Evolutionary conservation across 35 echinoderm and acorn worm species (phyloP).

Genomic region (Hemicentrotus pulcherrimus): DNA sequence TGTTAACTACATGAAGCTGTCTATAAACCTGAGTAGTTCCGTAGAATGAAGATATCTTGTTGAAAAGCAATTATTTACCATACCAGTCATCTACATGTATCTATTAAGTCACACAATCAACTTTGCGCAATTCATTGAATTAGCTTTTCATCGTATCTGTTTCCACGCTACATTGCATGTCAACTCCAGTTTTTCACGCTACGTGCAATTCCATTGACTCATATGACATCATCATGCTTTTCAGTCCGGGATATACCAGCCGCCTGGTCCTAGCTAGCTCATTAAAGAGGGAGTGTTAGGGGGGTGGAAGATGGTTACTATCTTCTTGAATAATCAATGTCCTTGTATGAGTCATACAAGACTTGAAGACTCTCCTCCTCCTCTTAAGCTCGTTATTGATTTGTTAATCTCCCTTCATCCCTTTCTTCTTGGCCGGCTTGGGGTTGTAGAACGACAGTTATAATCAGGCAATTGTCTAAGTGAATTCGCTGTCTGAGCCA

Average conservation of each 20-base stretch:
- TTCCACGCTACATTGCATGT: background rate
- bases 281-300: background rate
- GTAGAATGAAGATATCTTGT: background rate
- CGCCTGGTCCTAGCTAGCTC: background rate
- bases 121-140: background rate
- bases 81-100: background rate
- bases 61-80: background rate
- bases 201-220: background rate
- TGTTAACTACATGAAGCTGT: no score
- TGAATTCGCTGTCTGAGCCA: background rate
- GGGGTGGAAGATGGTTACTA: background rate
- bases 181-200: background rate
- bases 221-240: background rate
- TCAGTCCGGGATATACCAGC: background rate
- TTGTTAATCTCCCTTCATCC: background rate
- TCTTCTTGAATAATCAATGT: background rate
- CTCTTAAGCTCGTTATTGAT: constrained; percentile 9
- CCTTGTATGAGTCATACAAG: background rate
- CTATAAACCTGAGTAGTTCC: no score
- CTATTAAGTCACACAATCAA: background rate
- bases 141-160: background rate
- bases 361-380: background rate
- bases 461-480: background rate
- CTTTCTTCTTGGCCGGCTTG: background rate
- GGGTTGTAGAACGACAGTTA: background rate